phyloP scores from a whole-genome alignment of 92 coral and sea anemone species.

The Actinernus sp. region DNA sequence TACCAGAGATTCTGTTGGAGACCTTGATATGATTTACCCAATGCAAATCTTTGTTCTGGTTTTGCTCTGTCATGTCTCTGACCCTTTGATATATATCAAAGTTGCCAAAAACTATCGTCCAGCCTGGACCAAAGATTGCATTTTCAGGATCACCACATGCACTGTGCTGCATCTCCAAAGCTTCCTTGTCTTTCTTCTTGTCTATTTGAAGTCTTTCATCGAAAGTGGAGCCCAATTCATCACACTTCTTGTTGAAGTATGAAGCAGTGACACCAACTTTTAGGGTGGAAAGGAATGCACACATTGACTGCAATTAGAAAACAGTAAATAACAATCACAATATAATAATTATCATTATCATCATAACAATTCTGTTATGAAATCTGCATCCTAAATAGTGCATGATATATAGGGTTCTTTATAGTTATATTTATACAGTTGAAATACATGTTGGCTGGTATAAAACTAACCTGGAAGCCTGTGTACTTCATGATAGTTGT shows the following conservation, averaged over 20 bases:
- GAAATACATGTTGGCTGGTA: too few species aligned
- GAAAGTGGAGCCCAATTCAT: conserved; percentile 41
- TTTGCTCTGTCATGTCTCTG: conserved; percentile 52
- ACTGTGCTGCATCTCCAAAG: too few species aligned
- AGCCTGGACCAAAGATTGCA: conserved; percentile 15
- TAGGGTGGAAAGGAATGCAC: too few species aligned
- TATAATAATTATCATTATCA: background rate
- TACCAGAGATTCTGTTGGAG: conserved; percentile 61
- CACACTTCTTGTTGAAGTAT: conserved; percentile 24
- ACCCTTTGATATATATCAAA: conserved; percentile 63
- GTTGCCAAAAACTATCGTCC: conserved; percentile 68
- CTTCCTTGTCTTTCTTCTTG: background rate
- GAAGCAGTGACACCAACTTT: conserved; percentile 26
- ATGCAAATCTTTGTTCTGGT: conserved; percentile 63
- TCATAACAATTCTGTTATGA: too few species aligned
- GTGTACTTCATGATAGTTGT: too few species aligned
- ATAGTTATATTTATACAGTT: too few species aligned
- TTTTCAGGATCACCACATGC: conserved; percentile 2
- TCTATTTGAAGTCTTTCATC: conserved; percentile 20
- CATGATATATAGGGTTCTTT: too few species aligned
- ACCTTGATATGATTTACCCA: conserved; percentile 50
- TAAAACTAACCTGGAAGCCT: too few species aligned
- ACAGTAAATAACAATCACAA: background rate
- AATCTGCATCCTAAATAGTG: too few species aligned
- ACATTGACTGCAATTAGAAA: conserved; percentile 30